Evolutionary conservation across 1,140 invertebrate genomes (phyloP).

Genomic region (Drosophila lowei): DNA sequence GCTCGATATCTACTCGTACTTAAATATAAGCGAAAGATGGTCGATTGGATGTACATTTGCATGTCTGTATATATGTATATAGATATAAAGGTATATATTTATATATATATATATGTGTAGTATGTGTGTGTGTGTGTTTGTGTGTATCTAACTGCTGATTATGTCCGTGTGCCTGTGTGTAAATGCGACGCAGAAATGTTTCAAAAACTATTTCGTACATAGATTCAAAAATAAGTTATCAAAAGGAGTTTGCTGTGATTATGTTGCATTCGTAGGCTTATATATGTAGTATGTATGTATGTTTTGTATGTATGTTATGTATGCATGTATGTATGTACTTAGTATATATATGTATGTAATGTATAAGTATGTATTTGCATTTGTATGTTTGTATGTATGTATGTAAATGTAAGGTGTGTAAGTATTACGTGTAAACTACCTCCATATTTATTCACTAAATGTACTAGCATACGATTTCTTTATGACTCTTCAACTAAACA

Average conservation of each 20-base stretch:
- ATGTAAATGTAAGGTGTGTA: conserved; percentile 24
- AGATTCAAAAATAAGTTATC: conserved; percentile 69
- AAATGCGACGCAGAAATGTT: conserved; percentile 75
- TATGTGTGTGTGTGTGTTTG: too few species aligned
- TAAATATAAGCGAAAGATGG: conserved; percentile 16
- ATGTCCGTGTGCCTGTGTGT: conserved; percentile 59
- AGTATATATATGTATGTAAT: conserved; percentile 36
- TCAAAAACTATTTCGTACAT: conserved; percentile 63
- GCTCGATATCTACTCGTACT: conserved; percentile 42
- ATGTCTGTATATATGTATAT: conserved; percentile 41
- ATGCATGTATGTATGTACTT: conserved; percentile 29
- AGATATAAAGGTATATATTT: conserved; percentile 53
- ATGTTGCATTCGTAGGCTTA: conserved; percentile 77
- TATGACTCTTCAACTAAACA: conserved; percentile 68
- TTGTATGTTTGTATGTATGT: conserved; percentile 23
- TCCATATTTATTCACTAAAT: conserved; percentile 57
- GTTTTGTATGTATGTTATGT: conserved; percentile 36
- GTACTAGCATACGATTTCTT: conserved; percentile 59
- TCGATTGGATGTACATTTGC: conserved; percentile 36
- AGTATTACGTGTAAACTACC: conserved; percentile 18
- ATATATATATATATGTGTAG: conserved; percentile 34
- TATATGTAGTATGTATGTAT: conserved; percentile 47
- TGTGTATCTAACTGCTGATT: conserved; percentile 36
- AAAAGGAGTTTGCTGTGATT: conserved; percentile 68
- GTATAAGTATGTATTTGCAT: conserved; percentile 32